Conservation (phyloP, 2,113 vertebrate species). For the Fulica atra region DNA sequence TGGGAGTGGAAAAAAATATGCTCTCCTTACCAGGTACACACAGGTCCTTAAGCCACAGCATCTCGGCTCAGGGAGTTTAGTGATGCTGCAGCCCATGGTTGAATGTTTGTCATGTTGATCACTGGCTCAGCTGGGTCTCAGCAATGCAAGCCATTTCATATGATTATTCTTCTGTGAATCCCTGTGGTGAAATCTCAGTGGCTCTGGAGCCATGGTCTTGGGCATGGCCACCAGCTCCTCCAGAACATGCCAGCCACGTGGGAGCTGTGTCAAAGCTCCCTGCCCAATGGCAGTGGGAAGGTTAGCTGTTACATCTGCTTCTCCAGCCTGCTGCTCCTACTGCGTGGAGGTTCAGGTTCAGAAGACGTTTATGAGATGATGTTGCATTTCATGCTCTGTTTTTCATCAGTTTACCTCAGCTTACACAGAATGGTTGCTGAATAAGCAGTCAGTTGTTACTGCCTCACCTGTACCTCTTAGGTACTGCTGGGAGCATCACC, state of each 20-base stretch:
- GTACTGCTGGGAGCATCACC: neutral
- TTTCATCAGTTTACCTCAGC: neutral
- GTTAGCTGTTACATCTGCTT: neutral
- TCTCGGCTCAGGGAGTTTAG: neutral
- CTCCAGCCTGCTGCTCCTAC: neutral
- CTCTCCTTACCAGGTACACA: fast-evolving
- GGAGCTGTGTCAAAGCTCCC: fast-evolving
- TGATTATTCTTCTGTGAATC: neutral
- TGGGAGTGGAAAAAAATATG: neutral
- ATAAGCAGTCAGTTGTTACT: neutral
- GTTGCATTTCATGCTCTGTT: neutral
- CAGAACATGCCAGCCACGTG: fast-evolving
- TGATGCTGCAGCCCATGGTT: neutral
- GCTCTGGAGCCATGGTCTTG: neutral
- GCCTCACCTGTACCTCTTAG: neutral
- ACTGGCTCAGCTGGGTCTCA: neutral
- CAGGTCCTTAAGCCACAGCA: neutral
- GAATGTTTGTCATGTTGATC: too few species aligned
- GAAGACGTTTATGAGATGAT: too few species aligned
- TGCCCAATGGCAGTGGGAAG: too few species aligned
- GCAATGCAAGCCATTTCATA: neutral
- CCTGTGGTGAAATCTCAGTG: neutral
- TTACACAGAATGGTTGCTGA: neutral
- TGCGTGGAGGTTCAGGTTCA: too few species aligned
- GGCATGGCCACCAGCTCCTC: too few species aligned